Evolutionary conservation across 1,140 invertebrate species (phyloP), one percentile per base, ranked within the genome.

Genomic region (Schmidtea mediterranea): DNA sequence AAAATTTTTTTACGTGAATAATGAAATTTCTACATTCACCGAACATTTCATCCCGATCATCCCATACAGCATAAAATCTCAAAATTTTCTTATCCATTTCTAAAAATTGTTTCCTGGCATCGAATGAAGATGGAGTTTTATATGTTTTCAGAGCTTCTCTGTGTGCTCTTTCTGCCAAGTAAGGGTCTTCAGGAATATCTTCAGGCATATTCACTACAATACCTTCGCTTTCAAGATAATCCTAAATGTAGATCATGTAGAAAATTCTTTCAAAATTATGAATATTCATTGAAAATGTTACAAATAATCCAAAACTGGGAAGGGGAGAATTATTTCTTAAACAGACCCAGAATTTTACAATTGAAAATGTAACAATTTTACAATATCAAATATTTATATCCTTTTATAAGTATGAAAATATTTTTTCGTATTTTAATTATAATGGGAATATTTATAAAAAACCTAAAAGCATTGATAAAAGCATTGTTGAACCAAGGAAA

Each of bases 221-320:
- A 5, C 81, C 82, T 66, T 82, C 78, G 57, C 78, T 80, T 48
- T 71, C 72, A 55, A 84, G 59, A 68, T 77, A 82, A 63, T 82
- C 73, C 75, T 77, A 58, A 23, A 47, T 79, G 66, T 61, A 78
- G 75, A 1, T 75, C 62, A n/a, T 78, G 65, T 51, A 5, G 37
- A 48, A 43, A 21, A 13, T 39, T 37, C 8, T 16, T 37, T 37
- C n/a, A n/a, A 37, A 12, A 37, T n/a, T n/a, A 37, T 37, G 36
- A 37, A n/a, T 37, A 12, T 37, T n/a, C n/a, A n/a, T n/a, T n/a
- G n/a, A n/a, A 37, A n/a, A 12, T 12, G 36, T 16, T 49, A 41
- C n/a, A n/a, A n/a, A n/a, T n/a, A n/a, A n/a, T n/a, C n/a, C n/a
- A n/a, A n/a, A n/a, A n/a, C n/a, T n/a, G n/a, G n/a, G n/a, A n/a